Evolutionary conservation across 2,113 vertebrate genomes (phyloP).

Genomic region (Tetrax tetrax): DNA sequence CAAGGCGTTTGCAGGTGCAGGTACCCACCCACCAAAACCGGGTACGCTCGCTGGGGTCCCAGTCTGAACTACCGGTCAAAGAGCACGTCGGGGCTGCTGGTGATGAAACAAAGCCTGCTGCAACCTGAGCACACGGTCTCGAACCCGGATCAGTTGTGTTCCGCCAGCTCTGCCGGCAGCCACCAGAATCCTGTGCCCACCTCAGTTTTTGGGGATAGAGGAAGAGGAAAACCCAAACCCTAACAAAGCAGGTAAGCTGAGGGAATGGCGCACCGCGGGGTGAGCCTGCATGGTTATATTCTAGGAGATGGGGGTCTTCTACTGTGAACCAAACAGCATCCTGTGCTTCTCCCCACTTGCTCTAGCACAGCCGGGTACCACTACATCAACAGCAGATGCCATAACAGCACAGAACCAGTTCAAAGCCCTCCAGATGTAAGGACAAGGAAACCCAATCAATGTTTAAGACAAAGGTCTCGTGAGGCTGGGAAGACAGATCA

Average conservation of each 20-base stretch:
- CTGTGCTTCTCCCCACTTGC: not conserved
- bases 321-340: not conserved
- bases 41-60: not conserved
- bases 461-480: not conserved
- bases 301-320: not conserved
- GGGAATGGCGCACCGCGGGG: accelerated
- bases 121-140: not conserved
- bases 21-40: not conserved
- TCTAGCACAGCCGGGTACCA: not conserved
- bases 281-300: not conserved
- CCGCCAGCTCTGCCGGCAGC: not conserved
- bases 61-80: not conserved
- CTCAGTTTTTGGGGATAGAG: not conserved
- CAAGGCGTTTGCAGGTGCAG: not conserved
- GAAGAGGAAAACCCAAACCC: not conserved
- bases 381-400: not conserved
- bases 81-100: not conserved
- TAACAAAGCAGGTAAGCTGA: not conserved
- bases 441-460: not conserved
- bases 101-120: not conserved
- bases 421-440: not conserved
- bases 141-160: accelerated
- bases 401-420: not conserved
- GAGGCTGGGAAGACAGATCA: not conserved
- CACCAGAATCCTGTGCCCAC: not conserved